Evolutionary conservation across 2,797 vertebrate species (phyloP).

Genomic region (Falco rusticolus): DNA sequence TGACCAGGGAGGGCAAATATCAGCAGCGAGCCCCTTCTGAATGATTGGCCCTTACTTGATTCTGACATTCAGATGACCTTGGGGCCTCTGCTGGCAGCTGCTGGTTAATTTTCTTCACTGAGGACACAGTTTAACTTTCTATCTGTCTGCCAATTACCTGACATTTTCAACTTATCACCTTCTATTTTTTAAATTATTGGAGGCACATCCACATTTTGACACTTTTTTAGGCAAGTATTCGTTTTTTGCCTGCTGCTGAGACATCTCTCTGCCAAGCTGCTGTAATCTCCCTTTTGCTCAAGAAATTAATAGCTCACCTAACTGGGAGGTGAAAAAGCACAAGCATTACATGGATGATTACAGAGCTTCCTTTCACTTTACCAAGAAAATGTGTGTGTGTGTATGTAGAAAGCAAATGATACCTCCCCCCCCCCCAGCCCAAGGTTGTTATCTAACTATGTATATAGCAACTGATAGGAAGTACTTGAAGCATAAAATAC

Average conservation of each 20-base stretch:
- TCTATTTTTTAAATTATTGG: conserved; percentile 85
- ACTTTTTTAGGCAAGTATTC: conserved; percentile 72
- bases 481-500: neutral
- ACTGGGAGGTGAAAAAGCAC: neutral
- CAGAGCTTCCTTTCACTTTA: neutral
- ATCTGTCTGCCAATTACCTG: conserved; percentile 88
- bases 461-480: neutral
- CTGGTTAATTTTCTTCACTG: conserved; percentile 88
- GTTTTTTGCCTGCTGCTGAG: conserved; percentile 48
- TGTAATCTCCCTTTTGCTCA: neutral
- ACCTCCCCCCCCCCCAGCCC: neutral
- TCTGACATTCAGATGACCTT: conserved; percentile 96
- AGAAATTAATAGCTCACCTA: conserved; percentile 55
- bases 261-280: conserved; percentile 31
- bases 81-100: conserved; percentile 84
- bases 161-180: conserved; percentile 87
- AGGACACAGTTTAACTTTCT: conserved; percentile 88
- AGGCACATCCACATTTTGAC: conserved; percentile 83
- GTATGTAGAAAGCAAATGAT: neutral
- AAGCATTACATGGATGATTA: neutral
- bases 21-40: conserved; percentile 87
- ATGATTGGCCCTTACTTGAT: conserved; percentile 91
- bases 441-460: neutral
- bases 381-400: neutral
- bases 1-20: conserved; percentile 84